Base-by-base conservation (phyloP, 2,113 vertebrate species). In the Oreochromis aureus region DNA sequence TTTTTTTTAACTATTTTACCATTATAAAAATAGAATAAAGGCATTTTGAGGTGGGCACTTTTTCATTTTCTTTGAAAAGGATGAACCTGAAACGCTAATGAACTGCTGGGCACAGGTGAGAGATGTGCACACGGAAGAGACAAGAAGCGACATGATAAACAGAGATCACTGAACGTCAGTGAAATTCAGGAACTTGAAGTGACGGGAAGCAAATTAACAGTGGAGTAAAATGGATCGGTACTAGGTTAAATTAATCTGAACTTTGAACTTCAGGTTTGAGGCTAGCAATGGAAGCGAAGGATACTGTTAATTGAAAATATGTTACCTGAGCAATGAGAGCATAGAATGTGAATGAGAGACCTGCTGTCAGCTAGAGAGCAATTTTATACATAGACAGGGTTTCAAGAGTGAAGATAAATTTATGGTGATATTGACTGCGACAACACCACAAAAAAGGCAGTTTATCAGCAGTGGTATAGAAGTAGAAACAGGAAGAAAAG, bases 1-100 rank as follows among this genome's bases (percentile, higher is more conserved):
- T 24, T 44, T 3, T 71, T 27, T 27, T 27, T 27, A 71, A 71
- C n/a, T 44, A 71, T 44, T 66, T 44, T 10, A 44, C 36, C 5
- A 10, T 71, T 44, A 16, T 71, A 71, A 71, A 71, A 71, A 71
- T 71, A 7, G 39, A 24, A 44, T 44, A 16, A 71, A 44, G 66
- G 66, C n/a, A 44, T 44, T 71, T 71, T 44, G 1, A 71, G 13
- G 1, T 16, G 39, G 66, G 2, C 0, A 2, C n/a, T 71, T 71
- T 71, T 16, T 71, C 7, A 71, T 16, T 44, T 63, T 44, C 22
- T 71, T 71, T 46, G n/a, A 44, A 71, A 2, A 1, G 66, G n/a
- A 71, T 24, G 24, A 71, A 71, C 0, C 36, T 71, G 39, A 71
- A 71, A 44, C 0, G 2, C n/a, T 27, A 27, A 16, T 27, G 13